Base-by-base conservation (phyloP, 2,888 invertebrate species). In the Drosophila subsilvestris region DNA sequence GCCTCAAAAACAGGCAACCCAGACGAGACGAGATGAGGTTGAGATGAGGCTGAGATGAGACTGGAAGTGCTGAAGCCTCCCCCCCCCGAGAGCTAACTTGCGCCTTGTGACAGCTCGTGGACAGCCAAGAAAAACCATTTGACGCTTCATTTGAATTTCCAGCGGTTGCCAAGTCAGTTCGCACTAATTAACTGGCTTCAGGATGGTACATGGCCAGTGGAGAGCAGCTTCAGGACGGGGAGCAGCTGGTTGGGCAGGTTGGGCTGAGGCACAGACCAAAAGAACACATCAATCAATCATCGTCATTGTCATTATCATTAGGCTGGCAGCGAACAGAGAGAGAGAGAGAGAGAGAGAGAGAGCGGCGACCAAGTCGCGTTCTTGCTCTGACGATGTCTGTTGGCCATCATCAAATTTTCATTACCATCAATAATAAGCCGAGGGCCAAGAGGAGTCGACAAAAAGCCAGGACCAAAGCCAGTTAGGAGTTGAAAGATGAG, bases 271-370 rank as follows among this genome's bases (percentile, higher is more conserved):
- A 65, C 55, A 69, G 50, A 72, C 50, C 69, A 44, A 72, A 66
- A 55, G 56, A 71, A 70, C 70, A 70, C 72, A 71, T 70, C 72
- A 70, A 70, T 70, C 70, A 70, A 70, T 70, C 72, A 70, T 70
- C 70, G 74, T 80, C 80, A 80, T 85, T 79, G 80, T 80, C 83
- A 82, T 80, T 85, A 85, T 71, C 82, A 85, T 80, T 85, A 82
- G 69, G 72, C 69, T 58, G 68, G 45, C 43, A 48, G 37, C 32
- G 14, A 59, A 32, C 63, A 14, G 29, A 3, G 45, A 57, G 37
- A 44, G 25, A 5, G 0, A 25, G 22, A 0, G 20, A 20, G 20
- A 20, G 20, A 25, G 22, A 25, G 25, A 25, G 25, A 22, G 25
- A 49, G n/a, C 25, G 22, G 48, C 43, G 29, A 6, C 18, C 29